A percentile compares a stretch with the other conserved stretches of the same genome.
Evolutionary conservation across 2,797 vertebrate species (phyloP).

Genomic region (Pelobates cultripes): DNA sequence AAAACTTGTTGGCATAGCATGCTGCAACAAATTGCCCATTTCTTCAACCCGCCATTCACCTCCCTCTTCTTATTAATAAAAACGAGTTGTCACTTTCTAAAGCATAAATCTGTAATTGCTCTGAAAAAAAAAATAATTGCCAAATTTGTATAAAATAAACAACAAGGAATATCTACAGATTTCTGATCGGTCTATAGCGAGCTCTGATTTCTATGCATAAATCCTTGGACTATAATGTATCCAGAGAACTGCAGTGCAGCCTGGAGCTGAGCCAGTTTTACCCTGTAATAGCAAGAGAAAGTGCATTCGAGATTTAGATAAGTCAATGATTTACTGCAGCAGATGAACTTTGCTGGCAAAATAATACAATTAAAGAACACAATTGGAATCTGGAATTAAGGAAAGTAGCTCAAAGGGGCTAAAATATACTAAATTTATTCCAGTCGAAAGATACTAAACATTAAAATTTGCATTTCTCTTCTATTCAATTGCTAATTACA

Average conservation of each 20-base stretch:
- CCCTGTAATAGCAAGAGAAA: constrained; percentile 1
- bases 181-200: too few species aligned
- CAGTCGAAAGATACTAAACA: background rate
- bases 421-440: background rate
- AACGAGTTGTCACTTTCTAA: too few species aligned
- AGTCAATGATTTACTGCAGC: constrained; percentile 13
- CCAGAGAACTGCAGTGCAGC: constrained; percentile 11
- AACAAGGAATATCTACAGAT: too few species aligned
- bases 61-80: too few species aligned
- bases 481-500: background rate
- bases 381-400: background rate
- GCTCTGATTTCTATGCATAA: too few species aligned
- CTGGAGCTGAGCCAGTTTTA: constrained; percentile 15
- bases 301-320: constrained; percentile 21
- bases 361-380: constrained; percentile 21
- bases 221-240: background rate
- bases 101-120: too few species aligned
- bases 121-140: too few species aligned
- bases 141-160: too few species aligned
- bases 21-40: too few species aligned
- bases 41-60: too few species aligned
- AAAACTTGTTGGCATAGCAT: too few species aligned
- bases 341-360: background rate
- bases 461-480: background rate
- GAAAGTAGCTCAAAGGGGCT: background rate